Percentiles rank a stretch among this genome's conserved stretches.
phyloP scores from a whole-genome alignment of 2,797 vertebrate genomes.

The Chaunax sp. region DNA sequence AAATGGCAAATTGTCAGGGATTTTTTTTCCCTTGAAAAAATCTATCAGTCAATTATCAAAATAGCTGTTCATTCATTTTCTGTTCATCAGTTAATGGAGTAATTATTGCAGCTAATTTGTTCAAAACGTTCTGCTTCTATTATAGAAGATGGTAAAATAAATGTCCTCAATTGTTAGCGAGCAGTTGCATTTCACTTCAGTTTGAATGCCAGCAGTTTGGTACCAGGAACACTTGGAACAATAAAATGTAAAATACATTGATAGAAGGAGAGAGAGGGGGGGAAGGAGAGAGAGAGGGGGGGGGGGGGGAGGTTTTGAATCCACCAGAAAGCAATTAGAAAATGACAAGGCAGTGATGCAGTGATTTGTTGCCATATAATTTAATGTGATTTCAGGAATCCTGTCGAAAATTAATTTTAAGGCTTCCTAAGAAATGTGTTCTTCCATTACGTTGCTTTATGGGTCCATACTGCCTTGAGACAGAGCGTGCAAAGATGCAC shows the following conservation, averaged over 20 bases:
- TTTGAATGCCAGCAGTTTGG: too few relatives aligned
- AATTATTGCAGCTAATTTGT: background rate
- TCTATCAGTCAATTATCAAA: background rate
- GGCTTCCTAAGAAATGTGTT: constrained; percentile 45
- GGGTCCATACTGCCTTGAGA: background rate
- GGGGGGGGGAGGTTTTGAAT: constrained; percentile 16
- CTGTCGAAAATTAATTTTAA: constrained; percentile 48
- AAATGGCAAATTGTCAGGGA: background rate
- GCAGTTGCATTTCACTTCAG: background rate
- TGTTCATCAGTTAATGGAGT: background rate
- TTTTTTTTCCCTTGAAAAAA: background rate
- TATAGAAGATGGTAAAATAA: background rate
- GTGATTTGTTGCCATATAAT: constrained; percentile 60
- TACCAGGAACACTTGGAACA: too few relatives aligned
- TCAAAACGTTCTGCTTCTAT: background rate
- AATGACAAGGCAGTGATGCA: constrained; percentile 52
- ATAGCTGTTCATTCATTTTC: background rate
- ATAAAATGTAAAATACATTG: constrained; percentile 4
- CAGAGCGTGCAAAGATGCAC: constrained; percentile 7
- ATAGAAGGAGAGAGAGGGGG: background rate
- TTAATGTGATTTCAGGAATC: constrained; percentile 57
- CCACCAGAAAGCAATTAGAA: constrained; percentile 55
- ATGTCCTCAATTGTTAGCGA: background rate
- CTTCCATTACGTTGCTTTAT: constrained; percentile 28
- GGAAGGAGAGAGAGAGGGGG: background rate